Evolutionary conservation across 23 tunicate species (phyloP).

Genomic region (Trididemnum clinides): DNA sequence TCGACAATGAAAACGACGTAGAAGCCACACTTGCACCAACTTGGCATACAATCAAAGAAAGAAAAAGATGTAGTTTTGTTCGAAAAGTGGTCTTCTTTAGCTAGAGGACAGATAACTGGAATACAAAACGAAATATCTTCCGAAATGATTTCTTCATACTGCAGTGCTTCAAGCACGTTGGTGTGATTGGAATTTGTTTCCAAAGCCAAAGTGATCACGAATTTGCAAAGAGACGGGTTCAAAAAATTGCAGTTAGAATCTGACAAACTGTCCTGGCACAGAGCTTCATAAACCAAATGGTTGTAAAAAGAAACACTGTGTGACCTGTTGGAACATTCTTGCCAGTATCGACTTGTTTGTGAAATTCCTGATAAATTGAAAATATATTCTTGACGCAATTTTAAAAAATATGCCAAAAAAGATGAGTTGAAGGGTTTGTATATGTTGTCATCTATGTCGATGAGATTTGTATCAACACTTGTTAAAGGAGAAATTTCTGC

Average conservation of each 20-base stretch:
- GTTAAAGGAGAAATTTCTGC: no score
- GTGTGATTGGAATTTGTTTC: no score
- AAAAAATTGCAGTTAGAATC: no score
- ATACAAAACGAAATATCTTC: constrained; percentile 16
- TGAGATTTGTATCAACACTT: no score
- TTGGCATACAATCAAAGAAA: constrained; percentile 1
- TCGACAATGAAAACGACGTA: neutral
- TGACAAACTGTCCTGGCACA: neutral
- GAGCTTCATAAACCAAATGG: neutral
- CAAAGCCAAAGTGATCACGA: no score
- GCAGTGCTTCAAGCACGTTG: no score
- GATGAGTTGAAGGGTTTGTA: neutral
- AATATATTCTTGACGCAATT: neutral
- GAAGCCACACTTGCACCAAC: neutral
- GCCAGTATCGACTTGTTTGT: neutral
- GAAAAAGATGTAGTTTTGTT: neutral
- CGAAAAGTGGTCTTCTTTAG: neutral
- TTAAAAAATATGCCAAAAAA: neutral
- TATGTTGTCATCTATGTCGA: no score
- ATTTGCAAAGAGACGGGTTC: no score
- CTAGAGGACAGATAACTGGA: neutral
- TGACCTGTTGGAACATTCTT: neutral
- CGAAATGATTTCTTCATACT: neutral
- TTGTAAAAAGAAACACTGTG: neutral
- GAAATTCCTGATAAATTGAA: neutral